Conservation (phyloP, 2,888 invertebrate species). For the Meliscaeva auricollis region DNA sequence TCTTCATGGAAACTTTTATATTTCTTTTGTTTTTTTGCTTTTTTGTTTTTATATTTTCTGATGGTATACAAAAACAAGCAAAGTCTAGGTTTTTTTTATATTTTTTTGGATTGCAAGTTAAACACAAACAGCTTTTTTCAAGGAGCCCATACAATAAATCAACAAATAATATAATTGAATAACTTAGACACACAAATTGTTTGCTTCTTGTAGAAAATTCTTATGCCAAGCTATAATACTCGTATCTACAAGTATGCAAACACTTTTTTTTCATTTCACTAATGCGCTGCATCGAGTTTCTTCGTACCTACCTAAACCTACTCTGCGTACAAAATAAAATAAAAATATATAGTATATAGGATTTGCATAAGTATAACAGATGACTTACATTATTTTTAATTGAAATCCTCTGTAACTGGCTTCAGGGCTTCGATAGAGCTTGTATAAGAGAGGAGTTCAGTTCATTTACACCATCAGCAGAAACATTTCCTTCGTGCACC, state of each 20-base stretch:
- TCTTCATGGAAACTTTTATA: slow-evolving; percentile 47
- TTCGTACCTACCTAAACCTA: neutral
- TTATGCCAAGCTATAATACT: slow-evolving; percentile 7
- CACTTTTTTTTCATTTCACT: slow-evolving; percentile 68
- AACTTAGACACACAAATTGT: slow-evolving; percentile 46
- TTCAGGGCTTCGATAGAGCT: slow-evolving; percentile 10
- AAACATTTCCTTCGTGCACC: slow-evolving; percentile 18
- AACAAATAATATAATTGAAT: slow-evolving; percentile 66
- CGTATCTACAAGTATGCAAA: slow-evolving; percentile 52
- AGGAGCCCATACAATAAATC: slow-evolving; percentile 56
- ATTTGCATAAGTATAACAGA: slow-evolving; percentile 66
- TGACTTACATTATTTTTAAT: slow-evolving; percentile 73
- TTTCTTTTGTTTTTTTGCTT: neutral
- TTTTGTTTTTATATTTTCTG: neutral
- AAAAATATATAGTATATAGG: slow-evolving; percentile 7
- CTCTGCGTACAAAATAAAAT: neutral
- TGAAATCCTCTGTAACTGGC: slow-evolving; percentile 65
- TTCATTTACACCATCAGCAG: neutral
- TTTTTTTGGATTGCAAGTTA: slow-evolving; percentile 56
- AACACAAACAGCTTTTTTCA: slow-evolving; percentile 37
- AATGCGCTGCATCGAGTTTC: slow-evolving; percentile 57
- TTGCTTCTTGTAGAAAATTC: slow-evolving; percentile 12
- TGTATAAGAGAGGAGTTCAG: slow-evolving; percentile 11
- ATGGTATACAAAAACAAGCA: slow-evolving; percentile 26
- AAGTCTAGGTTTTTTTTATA: slow-evolving; percentile 44